These are phyloP conservation scores for Strix aluco DNA, from an alignment of 2,113 vertebrate species.

Conservation along the genomic window DNA sequence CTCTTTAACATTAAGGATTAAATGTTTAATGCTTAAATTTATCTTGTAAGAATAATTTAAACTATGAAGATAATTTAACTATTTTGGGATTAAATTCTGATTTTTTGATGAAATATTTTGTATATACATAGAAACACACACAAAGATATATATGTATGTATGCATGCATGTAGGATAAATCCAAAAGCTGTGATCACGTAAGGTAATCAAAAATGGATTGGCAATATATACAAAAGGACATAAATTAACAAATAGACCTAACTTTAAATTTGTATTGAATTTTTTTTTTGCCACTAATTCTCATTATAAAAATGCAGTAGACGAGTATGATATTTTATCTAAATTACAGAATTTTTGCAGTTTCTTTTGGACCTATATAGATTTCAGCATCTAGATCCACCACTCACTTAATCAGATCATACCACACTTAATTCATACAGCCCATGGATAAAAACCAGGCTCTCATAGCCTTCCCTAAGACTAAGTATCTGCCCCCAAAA, in stretches of 20 bases:
- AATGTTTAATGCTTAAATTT: not conserved
- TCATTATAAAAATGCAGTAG: not conserved
- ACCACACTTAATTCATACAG: not conserved
- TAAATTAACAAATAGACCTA: not conserved
- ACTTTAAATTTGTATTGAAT: not conserved
- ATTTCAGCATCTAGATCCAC: not conserved
- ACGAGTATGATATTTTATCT: not conserved
- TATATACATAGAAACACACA: not conserved
- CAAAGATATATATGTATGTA: rapidly evolving
- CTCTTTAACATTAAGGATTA: not conserved
- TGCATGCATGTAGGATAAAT: not conserved
- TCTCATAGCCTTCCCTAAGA: not conserved
- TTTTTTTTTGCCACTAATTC: not conserved
- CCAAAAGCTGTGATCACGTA: not conserved
- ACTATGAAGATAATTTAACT: not conserved
- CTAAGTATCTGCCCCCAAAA: not conserved
- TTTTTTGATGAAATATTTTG: not conserved
- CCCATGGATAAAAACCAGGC: not conserved
- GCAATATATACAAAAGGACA: not conserved
- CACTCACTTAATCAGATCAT: not conserved
- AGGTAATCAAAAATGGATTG: not conserved
- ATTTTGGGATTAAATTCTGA: not conserved
- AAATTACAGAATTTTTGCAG: not conserved
- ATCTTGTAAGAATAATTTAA: not conserved
- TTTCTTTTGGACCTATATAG: not conserved